Conservation (phyloP, 1,140 invertebrate species). For the Zaprionus africanus region DNA sequence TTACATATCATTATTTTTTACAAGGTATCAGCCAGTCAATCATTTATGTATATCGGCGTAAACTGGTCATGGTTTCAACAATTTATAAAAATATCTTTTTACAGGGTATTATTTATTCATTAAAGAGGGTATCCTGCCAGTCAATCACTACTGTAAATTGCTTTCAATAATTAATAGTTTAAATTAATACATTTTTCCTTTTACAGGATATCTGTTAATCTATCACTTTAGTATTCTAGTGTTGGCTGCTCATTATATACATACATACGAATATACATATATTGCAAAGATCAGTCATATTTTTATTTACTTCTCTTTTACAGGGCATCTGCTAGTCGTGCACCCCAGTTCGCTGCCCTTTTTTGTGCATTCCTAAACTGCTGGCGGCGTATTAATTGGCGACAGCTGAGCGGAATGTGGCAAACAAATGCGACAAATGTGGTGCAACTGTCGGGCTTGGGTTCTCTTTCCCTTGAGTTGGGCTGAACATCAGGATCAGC, state of each 20-base stretch:
- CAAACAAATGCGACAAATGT: conserved; percentile 15
- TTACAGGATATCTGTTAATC: conserved; percentile 11
- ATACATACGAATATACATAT: background rate
- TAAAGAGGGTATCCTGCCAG: background rate
- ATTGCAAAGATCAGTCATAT: background rate
- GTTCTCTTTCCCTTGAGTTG: background rate
- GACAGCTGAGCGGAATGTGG: conserved; percentile 52
- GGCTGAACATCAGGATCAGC: background rate
- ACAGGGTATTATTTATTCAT: background rate
- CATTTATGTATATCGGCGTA: too few species aligned
- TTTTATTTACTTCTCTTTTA: background rate
- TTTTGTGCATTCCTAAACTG: conserved; percentile 30
- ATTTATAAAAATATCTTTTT: too few species aligned
- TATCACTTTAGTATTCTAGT: too few species aligned
- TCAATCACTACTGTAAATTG: background rate
- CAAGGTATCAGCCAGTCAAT: background rate
- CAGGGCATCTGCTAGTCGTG: conserved; percentile 4
- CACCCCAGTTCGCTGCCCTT: background rate
- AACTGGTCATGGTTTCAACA: too few species aligned
- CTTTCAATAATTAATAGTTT: too few species aligned
- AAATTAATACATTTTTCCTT: too few species aligned
- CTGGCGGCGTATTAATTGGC: conserved; percentile 67
- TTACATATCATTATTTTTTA: background rate
- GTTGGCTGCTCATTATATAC: background rate
- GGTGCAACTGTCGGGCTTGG: conserved; percentile 20